Conservation (phyloP, 2,888 invertebrate genomes). For the Eupithecia inturbata region DNA sequence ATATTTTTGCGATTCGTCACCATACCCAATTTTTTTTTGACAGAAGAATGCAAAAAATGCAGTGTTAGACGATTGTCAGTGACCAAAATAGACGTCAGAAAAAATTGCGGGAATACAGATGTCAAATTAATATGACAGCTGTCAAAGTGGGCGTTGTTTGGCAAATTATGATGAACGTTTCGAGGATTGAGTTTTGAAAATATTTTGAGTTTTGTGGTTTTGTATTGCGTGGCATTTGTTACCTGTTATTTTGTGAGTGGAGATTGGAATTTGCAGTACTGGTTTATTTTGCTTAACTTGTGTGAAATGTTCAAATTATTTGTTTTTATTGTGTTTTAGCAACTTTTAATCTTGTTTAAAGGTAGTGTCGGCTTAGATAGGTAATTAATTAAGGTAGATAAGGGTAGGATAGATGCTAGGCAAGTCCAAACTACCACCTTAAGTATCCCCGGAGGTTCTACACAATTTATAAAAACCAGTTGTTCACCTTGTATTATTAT, state of each 20-base stretch:
- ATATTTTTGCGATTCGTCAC: constrained; percentile 57
- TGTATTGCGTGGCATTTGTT: constrained; percentile 48
- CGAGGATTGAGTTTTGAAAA: constrained; percentile 54
- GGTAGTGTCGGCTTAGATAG: not conserved
- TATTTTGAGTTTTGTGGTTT: constrained; percentile 55
- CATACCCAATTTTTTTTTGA: constrained; percentile 34
- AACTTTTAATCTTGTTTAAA: not conserved
- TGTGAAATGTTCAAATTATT: not conserved
- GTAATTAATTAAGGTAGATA: not conserved
- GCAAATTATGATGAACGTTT: constrained; percentile 66
- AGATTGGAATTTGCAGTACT: not conserved
- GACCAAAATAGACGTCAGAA: constrained; percentile 40
- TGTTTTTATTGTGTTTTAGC: not conserved
- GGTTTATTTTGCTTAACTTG: not conserved
- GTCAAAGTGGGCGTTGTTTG: constrained; percentile 71
- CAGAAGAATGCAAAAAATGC: constrained; percentile 48
- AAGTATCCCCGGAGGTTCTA: not conserved
- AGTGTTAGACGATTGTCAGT: constrained; percentile 50
- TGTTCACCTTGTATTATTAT: not conserved
- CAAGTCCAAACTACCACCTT: not conserved
- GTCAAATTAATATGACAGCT: constrained; percentile 79
- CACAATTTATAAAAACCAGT: not conserved
- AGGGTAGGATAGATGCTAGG: not conserved
- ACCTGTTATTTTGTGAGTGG: constrained; percentile 41
- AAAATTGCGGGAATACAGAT: constrained; percentile 63